These are phyloP conservation scores for Gnathochromis pfefferi DNA, from an alignment of 2,113 vertebrate genomes.

Conservation along the genomic window DNA sequence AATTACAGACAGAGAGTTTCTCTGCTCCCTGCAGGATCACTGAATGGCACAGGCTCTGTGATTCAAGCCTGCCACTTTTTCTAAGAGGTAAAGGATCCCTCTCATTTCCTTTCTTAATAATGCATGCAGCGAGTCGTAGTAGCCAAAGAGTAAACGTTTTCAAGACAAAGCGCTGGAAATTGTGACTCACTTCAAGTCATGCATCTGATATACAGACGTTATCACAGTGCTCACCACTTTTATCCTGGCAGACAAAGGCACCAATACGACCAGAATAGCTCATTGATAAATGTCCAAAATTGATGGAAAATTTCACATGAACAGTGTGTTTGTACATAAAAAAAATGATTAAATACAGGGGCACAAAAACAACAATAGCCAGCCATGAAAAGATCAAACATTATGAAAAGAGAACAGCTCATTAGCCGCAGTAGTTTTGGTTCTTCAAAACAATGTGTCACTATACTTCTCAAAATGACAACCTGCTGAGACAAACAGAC, in stretches of 20 bases:
- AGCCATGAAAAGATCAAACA: neutral
- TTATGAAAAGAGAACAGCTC: slow-evolving; percentile 34
- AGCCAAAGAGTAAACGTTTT: neutral
- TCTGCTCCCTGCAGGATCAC: slow-evolving; percentile 6
- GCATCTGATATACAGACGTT: slow-evolving; percentile 22
- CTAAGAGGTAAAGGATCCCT: neutral
- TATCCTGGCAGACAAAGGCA: slow-evolving; percentile 28
- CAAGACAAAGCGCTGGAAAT: slow-evolving; percentile 5
- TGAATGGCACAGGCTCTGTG: slow-evolving; percentile 9
- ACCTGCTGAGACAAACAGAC: slow-evolving; percentile 32
- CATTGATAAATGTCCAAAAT: slow-evolving; percentile 30
- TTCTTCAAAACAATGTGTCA: slow-evolving; percentile 49
- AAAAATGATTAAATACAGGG: slow-evolving; percentile 11
- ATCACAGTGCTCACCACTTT: slow-evolving; percentile 44
- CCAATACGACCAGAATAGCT: slow-evolving; percentile 25
- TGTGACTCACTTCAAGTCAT: slow-evolving; percentile 31
- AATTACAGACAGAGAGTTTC: neutral
- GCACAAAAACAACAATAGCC: slow-evolving; percentile 10
- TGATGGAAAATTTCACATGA: slow-evolving; percentile 17
- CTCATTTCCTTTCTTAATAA: slow-evolving; percentile 13
- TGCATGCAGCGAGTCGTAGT: neutral
- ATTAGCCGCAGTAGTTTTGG: slow-evolving; percentile 31
- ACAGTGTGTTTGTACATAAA: slow-evolving; percentile 19
- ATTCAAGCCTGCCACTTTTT: neutral
- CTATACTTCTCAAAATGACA: slow-evolving; percentile 26